Base-by-base conservation (phyloP, 1,140 invertebrate genomes). In the Formica exsecta region DNA sequence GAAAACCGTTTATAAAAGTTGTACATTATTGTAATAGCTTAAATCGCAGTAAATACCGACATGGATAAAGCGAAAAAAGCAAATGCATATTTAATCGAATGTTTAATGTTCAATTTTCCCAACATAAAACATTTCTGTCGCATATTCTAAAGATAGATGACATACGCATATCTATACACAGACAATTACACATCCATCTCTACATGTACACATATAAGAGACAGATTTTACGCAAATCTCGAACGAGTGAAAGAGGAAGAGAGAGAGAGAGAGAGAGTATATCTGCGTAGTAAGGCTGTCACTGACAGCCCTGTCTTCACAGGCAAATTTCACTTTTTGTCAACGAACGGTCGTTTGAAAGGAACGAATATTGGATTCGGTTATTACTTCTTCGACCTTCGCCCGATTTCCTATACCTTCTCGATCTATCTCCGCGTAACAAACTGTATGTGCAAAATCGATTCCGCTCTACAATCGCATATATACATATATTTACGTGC, bases 331-430 rank as follows among this genome's bases (percentile, higher is more conserved):
- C 90, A 93, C 92, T 94, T 93, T 94, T 92, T 93, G 91, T 93
- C 92, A 90, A 92, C 81, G 88, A 90, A 89, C 90, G 88, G 80
- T 91, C 90, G 90, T 90, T 89, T 93, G 93, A 94, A 94, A 94
- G 88, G 92, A 93, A 92, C 92, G 92, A 94, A 94, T 95, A 94
- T 95, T 94, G 93, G 92, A 95, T 94, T 92, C 92, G 92, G 93
- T 94, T 95, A 95, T 95, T 94, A 94, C 94, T 92, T 93, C 90
- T 92, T 92, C 92, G 90, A 92, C 89, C 90, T 93, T 93, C 88
- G 90, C 87, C 87, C 90, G 81, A 90, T 91, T 86, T 57, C 61
- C 81, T 92, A 86, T 89, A 19, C 38, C 86, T 90, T 73, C 25
- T 64, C 84, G 57, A 88, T 84, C 59, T 79, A 57, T 65, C 22